Percentiles rank a stretch among this genome's conserved stretches.
Evolutionary conservation across 2,888 invertebrate species (phyloP).

Genomic region (Automeris io): DNA sequence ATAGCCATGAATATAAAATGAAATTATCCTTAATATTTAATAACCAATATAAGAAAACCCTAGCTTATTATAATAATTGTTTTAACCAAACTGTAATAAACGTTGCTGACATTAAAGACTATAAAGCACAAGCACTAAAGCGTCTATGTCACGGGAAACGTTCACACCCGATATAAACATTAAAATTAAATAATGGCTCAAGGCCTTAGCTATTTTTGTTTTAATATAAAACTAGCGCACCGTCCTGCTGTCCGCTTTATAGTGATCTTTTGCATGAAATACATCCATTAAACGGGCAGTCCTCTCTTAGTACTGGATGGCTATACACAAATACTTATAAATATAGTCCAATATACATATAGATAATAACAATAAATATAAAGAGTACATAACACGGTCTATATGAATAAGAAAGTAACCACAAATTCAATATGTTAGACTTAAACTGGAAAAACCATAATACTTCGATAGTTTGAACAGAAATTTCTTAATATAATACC

Average conservation of each 20-base stretch:
- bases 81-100: background rate
- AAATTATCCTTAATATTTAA: too few species aligned
- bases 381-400: too few species aligned
- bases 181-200: slow-evolving; percentile 69
- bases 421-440: too few species aligned
- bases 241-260: slow-evolving; percentile 15
- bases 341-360: too few species aligned
- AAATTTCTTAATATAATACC: too few species aligned
- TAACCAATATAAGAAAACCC: too few species aligned
- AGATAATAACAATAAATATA: too few species aligned
- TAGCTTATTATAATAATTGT: too few species aligned
- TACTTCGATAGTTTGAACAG: too few species aligned
- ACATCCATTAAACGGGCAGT: slow-evolving; percentile 2
- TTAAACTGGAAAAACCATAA: too few species aligned
- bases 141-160: slow-evolving; percentile 34
- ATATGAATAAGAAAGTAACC: too few species aligned
- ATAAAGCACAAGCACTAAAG: slow-evolving; percentile 16
- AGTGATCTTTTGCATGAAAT: slow-evolving; percentile 1
- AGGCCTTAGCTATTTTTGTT: slow-evolving; percentile 63
- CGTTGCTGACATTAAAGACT: background rate
- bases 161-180: slow-evolving; percentile 49
- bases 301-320: background rate
- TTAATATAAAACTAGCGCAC: slow-evolving; percentile 39
- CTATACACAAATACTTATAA: background rate
- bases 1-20: too few species aligned